phyloP scores from a whole-genome alignment of 1,140 invertebrate species.

The fruit fly (Drosophila melanogaster) region DNA sequence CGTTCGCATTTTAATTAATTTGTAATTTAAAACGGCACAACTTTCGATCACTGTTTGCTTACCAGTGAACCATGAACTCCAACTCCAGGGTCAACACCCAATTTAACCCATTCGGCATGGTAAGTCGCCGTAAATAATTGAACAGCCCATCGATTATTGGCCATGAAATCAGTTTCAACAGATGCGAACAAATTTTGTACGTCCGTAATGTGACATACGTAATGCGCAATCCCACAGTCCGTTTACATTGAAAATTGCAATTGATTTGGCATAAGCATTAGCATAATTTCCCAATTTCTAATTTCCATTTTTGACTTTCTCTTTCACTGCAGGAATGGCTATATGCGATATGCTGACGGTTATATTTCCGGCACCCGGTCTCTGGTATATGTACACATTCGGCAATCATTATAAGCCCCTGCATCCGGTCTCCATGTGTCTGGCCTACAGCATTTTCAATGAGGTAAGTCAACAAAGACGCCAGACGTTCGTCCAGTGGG shows the following conservation, averaged over 20 bases:
- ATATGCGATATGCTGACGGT: constrained; percentile 96
- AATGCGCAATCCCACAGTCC: constrained; percentile 12
- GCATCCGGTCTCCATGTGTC: constrained; percentile 90
- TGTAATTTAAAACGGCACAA: not conserved
- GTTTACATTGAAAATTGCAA: constrained; percentile 21
- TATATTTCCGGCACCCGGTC: constrained; percentile 93
- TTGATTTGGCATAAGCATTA: constrained; percentile 38
- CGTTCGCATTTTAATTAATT: not conserved
- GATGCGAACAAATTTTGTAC: not conserved
- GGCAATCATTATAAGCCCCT: constrained; percentile 93
- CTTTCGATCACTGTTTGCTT: not conserved
- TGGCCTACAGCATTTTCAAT: constrained; percentile 91
- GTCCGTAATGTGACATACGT: not conserved
- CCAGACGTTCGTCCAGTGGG: not conserved
- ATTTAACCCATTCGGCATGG: not conserved
- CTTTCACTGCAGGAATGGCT: constrained; percentile 89
- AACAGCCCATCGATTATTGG: constrained; percentile 8
- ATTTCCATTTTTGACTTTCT: not conserved
- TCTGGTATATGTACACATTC: constrained; percentile 96
- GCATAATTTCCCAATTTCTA: constrained; percentile 20
- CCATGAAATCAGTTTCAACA: not conserved
- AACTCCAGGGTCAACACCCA: not conserved
- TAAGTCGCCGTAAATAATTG: constrained; percentile 16
- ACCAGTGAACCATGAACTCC: not conserved
- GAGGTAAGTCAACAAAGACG: constrained; percentile 86